Conservation (phyloP, 2,888 invertebrate genomes). For the Andrena praecox region DNA sequence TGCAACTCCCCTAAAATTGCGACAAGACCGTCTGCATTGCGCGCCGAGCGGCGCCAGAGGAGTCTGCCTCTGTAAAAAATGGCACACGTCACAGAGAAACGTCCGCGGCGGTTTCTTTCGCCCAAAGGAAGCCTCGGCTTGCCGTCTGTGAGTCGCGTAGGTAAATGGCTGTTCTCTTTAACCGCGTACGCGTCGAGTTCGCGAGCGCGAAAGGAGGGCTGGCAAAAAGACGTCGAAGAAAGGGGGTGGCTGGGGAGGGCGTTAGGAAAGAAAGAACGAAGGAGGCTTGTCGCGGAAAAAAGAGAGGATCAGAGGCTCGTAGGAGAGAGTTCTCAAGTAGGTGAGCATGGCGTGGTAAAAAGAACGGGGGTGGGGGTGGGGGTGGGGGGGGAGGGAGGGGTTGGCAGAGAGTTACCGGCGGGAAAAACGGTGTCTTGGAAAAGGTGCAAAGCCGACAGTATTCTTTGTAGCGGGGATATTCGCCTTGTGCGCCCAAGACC, state of each 20-base stretch:
- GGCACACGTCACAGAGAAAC: slow-evolving; percentile 19
- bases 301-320: slow-evolving; percentile 56
- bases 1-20: too few species aligned
- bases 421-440: slow-evolving; percentile 82
- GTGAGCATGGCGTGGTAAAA: slow-evolving; percentile 43
- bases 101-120: slow-evolving; percentile 19
- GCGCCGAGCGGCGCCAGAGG: too few species aligned
- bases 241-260: background rate
- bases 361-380: slow-evolving; percentile 32
- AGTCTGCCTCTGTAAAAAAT: too few species aligned
- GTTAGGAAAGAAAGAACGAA: slow-evolving; percentile 44
- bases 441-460: slow-evolving; percentile 85
- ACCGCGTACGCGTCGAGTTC: slow-evolving; percentile 34
- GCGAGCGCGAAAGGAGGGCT: slow-evolving; percentile 11
- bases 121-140: slow-evolving; percentile 54
- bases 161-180: slow-evolving; percentile 69
- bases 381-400: slow-evolving; percentile 31
- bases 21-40: too few species aligned
- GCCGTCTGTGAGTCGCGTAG: slow-evolving; percentile 60
- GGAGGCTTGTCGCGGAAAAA: slow-evolving; percentile 58
- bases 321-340: slow-evolving; percentile 56
- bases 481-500: slow-evolving; percentile 79
- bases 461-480: slow-evolving; percentile 83
- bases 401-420: slow-evolving; percentile 55
- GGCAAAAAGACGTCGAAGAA: slow-evolving; percentile 10